A percentile compares a stretch with the other conserved stretches of the same genome.
Conservation (phyloP, 2,113 vertebrate species). For the Rhodinocichla rosea region DNA sequence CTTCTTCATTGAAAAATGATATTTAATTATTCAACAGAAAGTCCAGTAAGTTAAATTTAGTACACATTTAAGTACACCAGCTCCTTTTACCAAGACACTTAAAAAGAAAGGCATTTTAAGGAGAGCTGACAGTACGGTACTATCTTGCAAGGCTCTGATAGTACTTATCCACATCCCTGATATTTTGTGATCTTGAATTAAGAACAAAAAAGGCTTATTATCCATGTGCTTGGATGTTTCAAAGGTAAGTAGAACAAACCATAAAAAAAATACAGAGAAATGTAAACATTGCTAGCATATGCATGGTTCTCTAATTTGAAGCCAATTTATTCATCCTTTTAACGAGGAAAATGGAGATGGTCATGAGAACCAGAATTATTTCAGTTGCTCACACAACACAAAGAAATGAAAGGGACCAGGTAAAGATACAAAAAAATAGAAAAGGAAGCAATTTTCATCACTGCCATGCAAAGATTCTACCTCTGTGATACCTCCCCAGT, state of each 20-base stretch:
- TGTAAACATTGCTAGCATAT: not conserved
- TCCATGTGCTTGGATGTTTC: not conserved
- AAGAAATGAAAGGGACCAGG: not conserved
- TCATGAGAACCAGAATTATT: not conserved
- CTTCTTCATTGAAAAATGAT: not conserved
- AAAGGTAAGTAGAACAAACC: not conserved
- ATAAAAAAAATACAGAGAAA: not conserved
- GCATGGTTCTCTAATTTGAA: not conserved
- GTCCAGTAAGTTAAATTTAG: slow-evolving; percentile 31
- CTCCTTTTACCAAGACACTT: not conserved
- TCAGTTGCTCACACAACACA: not conserved
- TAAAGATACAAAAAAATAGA: not conserved
- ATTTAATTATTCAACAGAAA: slow-evolving; percentile 15
- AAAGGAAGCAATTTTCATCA: not conserved
- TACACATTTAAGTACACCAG: not conserved
- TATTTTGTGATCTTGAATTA: slow-evolving; percentile 7
- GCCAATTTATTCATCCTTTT: not conserved
- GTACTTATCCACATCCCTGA: not conserved
- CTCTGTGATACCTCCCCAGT: not conserved
- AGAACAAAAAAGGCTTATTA: slow-evolving; percentile 33
- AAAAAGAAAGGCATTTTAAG: slow-evolving; percentile 9
- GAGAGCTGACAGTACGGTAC: not conserved
- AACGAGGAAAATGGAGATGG: not conserved
- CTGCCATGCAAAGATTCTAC: not conserved
- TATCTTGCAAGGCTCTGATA: not conserved